These are phyloP conservation scores for Charadrius vociferus DNA, from an alignment of 2,113 vertebrate species.

Conservation along the genomic window DNA sequence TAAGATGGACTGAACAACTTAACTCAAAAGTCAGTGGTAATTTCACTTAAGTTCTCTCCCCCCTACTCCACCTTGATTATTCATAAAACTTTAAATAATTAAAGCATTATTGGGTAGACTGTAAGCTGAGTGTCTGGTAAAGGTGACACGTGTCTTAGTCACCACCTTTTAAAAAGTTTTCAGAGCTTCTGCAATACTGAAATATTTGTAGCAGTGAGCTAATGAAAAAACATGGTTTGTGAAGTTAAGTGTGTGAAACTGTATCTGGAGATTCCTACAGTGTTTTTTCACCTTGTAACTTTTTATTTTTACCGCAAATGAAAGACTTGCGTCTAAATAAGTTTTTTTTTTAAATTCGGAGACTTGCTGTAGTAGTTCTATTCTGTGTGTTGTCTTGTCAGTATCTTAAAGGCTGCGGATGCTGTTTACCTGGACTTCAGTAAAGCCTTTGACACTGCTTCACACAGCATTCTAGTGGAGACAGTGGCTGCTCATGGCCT, in stretches of 20 bases:
- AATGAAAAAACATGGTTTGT: neutral
- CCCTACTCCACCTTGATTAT: neutral
- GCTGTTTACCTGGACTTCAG: too few relatives aligned
- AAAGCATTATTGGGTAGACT: neutral
- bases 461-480: too few relatives aligned
- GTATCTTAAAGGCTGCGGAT: neutral
- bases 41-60: neutral
- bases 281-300: neutral
- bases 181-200: neutral
- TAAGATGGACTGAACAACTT: conserved; percentile 61
- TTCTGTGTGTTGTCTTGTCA: neutral
- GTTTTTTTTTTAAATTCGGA: neutral
- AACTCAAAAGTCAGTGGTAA: conserved; percentile 55
- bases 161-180: neutral
- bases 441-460: too few relatives aligned
- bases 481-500: too few relatives aligned
- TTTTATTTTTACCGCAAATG: neutral
- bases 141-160: neutral
- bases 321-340: neutral
- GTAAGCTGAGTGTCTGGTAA: neutral
- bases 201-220: neutral
- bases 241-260: neutral
- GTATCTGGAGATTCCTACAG: neutral
- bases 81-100: neutral
- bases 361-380: neutral